phyloP scores from a whole-genome alignment of 1,140 invertebrate genomes.

The Chrysomallon squamiferum region DNA sequence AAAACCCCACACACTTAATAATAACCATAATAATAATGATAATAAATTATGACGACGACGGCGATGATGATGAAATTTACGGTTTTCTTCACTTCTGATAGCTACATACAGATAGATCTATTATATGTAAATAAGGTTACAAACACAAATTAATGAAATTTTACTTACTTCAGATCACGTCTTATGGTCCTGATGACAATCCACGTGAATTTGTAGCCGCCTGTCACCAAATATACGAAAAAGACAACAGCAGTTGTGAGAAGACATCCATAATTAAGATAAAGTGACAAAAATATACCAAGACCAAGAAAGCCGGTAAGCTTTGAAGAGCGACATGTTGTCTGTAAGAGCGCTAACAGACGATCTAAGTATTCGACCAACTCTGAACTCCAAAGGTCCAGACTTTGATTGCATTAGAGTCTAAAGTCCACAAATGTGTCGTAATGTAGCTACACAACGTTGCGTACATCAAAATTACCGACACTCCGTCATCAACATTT shows the following conservation, averaged over 20 bases:
- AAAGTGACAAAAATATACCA: conserved; percentile 20
- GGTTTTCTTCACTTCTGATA: no score
- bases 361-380: conserved; percentile 22
- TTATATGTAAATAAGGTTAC: no score
- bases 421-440: neutral
- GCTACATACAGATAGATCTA: no score
- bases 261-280: conserved; percentile 14
- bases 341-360: neutral
- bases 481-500: no score
- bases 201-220: conserved; percentile 48
- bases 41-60: no score
- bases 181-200: conserved; percentile 42
- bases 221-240: conserved; percentile 42
- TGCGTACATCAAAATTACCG: no score
- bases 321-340: conserved; percentile 8
- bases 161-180: conserved; percentile 46
- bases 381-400: conserved; percentile 13
- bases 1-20: no score
- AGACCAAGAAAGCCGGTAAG: conserved; percentile 17
- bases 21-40: no score
- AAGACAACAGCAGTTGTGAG: conserved; percentile 29
- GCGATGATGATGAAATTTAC: no score
- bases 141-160: no score
- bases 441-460: no score
- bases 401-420: conserved; percentile 2